Base-by-base conservation (phyloP, 2,113 vertebrate genomes). In the Dasyornis broadbenti region DNA sequence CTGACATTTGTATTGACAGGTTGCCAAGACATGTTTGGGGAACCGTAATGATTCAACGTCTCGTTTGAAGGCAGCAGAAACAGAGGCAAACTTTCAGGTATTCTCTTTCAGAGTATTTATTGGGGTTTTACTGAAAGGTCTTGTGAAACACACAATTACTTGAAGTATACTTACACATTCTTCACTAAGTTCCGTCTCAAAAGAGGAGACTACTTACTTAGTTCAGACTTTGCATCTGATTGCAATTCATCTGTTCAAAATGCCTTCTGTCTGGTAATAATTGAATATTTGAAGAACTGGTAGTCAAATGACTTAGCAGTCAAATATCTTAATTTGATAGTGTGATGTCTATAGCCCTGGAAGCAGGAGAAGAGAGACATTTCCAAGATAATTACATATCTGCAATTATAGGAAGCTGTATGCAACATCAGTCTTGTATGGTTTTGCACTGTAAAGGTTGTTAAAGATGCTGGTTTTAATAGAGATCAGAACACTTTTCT, bases 81-180 rank as follows among this genome's bases (percentile, higher is more conserved):
- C 89, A 84, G 89, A 96, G 49, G 49, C 54, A 18, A 61, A n/a
- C 27, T 79, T 95, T 57, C 97, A 98, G 98, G 98, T 98, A 98
- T 54, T 56, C 9, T 31, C 4, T 66, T 77, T 57, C 83, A 39
- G 16, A 59, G 18, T 11, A 54, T 57, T n/a, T 81, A 2, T 19
- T 3, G 30, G 45, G 19, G 1, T 31, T 82, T 63, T 80, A 66
- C 27, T 59, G 9, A 83, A 63, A 83, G 23, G 11, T 47, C 22
- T 80, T 27, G 33, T 72, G 42, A 79, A 59, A 23, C 23, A 20
- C n/a, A 12, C 10, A 21, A 2, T 50, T 57, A 23, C 16, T 54
- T 66, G 21, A 39, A 56, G 17, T 23, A 3, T 44, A n/a, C 35
- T 66, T 80, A 10, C 1, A 2, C 13, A 12, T 66, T 83, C 35